Conservation (phyloP, 2,113 vertebrate species). For the Plecturocebus donacophilus region DNA sequence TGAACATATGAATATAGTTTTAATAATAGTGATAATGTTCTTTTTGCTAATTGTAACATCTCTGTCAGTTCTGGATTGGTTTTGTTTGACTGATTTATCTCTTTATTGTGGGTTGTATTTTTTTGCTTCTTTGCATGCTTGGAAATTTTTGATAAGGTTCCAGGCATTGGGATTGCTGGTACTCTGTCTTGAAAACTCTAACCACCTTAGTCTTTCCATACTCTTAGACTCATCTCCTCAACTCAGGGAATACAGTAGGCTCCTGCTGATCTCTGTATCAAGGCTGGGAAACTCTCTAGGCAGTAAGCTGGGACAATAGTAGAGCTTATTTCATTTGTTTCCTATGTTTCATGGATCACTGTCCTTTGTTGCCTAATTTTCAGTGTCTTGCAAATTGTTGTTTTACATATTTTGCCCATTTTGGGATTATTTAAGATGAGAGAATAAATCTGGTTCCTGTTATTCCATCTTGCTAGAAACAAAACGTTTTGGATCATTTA, state of each 20-base stretch:
- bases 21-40: background rate
- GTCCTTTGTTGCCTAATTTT: background rate
- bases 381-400: background rate
- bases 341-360: background rate
- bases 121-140: background rate
- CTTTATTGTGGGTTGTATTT: background rate
- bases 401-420: background rate
- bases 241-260: too few relatives aligned
- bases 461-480: background rate
- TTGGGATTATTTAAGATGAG: background rate
- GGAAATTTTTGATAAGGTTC: background rate
- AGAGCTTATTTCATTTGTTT: background rate
- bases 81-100: background rate
- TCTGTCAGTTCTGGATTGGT: background rate
- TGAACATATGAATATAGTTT: background rate
- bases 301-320: background rate
- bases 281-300: background rate
- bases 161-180: background rate
- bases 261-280: background rate
- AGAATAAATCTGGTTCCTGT: background rate
- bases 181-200: background rate
- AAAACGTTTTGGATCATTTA: background rate
- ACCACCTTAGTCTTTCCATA: background rate
- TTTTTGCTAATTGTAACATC: background rate
- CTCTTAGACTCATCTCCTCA: background rate